Conservation (phyloP, 2,797 vertebrate species). For the Enteromius treurensis region DNA sequence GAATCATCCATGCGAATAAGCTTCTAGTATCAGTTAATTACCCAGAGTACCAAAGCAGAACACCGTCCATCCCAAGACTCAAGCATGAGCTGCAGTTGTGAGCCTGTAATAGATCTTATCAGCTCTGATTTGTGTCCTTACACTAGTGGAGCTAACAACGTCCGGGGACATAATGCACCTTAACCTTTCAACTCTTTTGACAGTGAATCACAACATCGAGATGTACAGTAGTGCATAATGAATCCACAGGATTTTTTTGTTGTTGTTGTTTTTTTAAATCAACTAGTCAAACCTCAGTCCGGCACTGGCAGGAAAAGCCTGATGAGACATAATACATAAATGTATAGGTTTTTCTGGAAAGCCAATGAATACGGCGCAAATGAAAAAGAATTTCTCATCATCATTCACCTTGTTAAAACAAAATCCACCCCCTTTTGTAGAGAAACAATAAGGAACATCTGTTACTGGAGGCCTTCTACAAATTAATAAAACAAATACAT, state of each 20-base stretch:
- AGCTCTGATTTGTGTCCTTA: not conserved
- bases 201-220: not conserved
- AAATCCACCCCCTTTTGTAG: not conserved
- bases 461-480: not conserved
- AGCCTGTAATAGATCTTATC: constrained; percentile 8
- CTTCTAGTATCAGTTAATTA: constrained; percentile 31
- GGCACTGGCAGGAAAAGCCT: not conserved
- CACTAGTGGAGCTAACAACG: not conserved
- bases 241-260: not conserved
- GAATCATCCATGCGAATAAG: constrained; percentile 5
- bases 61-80: not conserved
- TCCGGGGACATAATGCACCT: not conserved
- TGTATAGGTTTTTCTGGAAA: not conserved
- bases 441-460: not conserved
- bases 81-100: not conserved
- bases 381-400: not conserved
- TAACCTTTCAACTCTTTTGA: not conserved
- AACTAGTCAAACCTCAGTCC: not conserved
- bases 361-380: not conserved
- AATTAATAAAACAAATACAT: constrained; percentile 18
- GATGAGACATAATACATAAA: not conserved
- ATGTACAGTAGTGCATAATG: not conserved
- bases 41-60: constrained; percentile 24
- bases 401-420: constrained; percentile 3
- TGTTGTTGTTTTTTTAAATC: not conserved